Evolutionary conservation across 2,888 invertebrate genomes (phyloP).

Genomic region (Nomada ruficornis): DNA sequence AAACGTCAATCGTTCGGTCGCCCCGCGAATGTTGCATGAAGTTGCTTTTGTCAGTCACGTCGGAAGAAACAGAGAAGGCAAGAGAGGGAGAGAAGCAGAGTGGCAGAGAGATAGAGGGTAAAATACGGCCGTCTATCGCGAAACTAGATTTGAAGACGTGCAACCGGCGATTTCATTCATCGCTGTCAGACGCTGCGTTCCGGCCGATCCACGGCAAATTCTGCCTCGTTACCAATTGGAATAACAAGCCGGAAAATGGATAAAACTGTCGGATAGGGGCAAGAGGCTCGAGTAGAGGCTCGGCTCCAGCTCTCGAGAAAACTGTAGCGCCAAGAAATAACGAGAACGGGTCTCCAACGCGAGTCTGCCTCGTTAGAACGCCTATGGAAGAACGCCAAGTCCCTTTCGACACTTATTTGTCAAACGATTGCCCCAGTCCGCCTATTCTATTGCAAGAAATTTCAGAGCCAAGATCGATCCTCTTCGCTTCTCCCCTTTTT

Average conservation of each 20-base stretch:
- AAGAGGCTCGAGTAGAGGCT: slow-evolving; percentile 19
- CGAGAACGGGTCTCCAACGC: slow-evolving; percentile 59
- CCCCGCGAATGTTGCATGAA: slow-evolving; percentile 32
- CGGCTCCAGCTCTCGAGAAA: slow-evolving; percentile 22
- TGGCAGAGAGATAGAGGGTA: neutral
- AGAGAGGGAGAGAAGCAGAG: neutral
- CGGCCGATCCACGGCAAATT: slow-evolving; percentile 37
- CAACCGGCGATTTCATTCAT: slow-evolving; percentile 30
- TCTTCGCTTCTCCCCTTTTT: neutral
- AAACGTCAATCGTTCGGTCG: slow-evolving; percentile 42
- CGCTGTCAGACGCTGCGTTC: slow-evolving; percentile 25
- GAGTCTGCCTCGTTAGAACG: slow-evolving; percentile 59
- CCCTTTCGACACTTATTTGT: slow-evolving; percentile 58
- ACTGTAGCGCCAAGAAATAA: slow-evolving; percentile 65
- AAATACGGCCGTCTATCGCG: slow-evolving; percentile 12
- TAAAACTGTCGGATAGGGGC: slow-evolving; percentile 28
- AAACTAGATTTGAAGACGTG: slow-evolving; percentile 42
- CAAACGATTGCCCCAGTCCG: slow-evolving; percentile 30
- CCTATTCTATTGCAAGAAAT: neutral
- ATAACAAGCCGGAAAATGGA: slow-evolving; percentile 58
- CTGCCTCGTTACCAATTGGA: slow-evolving; percentile 49
- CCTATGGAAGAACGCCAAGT: slow-evolving; percentile 67
- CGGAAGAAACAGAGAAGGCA: neutral
- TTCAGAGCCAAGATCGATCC: slow-evolving; percentile 16
- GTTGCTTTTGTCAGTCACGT: slow-evolving; percentile 21